Evolutionary conservation across 2,888 invertebrate species (phyloP).

Genomic region (Rhamphomyia laevipes): DNA sequence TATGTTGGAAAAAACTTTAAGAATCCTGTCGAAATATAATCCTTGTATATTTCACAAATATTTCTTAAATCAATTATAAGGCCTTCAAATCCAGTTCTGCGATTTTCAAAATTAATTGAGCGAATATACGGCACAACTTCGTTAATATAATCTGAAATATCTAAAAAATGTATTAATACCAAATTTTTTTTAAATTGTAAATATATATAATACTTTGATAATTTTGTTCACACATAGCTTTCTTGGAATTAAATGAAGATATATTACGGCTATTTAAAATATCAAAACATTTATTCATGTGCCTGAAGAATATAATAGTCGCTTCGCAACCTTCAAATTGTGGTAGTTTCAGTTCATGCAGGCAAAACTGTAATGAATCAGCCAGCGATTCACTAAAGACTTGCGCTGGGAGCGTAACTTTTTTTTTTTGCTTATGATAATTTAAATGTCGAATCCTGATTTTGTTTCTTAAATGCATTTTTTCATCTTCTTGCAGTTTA

Average conservation of each 20-base stretch:
- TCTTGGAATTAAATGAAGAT: background rate
- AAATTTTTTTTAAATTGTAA: too few relatives aligned
- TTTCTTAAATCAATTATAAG: conserved; percentile 9
- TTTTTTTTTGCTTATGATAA: too few relatives aligned
- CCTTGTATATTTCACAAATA: background rate
- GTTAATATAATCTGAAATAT: background rate
- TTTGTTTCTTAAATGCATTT: too few relatives aligned
- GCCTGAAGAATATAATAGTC: conserved; percentile 15
- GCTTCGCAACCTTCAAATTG: conserved; percentile 15
- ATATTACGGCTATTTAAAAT: conserved; percentile 17
- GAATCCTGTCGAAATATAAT: background rate
- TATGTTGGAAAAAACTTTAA: conserved; percentile 14
- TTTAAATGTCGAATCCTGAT: too few relatives aligned
- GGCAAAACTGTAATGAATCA: conserved; percentile 18
- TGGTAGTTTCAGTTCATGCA: conserved; percentile 12
- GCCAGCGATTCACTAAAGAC: conserved; percentile 18
- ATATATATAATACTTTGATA: background rate
- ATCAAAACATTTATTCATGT: conserved; percentile 18
- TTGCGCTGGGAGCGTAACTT: conserved; percentile 4
- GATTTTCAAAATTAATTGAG: background rate
- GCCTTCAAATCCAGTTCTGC: conserved; percentile 13
- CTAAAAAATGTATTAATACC: background rate
- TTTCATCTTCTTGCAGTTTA: too few relatives aligned
- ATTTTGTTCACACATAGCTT: background rate
- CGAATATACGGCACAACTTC: background rate